phyloP scores from a whole-genome alignment of 2,113 vertebrate genomes.

The Alouatta palliata region DNA sequence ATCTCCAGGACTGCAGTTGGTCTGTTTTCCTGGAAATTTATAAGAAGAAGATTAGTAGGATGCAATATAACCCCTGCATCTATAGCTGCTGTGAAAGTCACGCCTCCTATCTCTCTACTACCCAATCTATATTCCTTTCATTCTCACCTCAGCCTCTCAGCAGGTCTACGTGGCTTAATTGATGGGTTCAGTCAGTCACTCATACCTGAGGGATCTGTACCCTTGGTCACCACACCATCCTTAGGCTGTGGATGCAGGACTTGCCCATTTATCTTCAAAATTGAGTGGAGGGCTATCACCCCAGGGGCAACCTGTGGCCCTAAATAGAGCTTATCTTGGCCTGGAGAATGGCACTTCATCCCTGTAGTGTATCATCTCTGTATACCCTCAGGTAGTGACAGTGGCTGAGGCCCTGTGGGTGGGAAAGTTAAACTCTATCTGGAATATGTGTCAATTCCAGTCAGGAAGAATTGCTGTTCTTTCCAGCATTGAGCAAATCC shows the following conservation, averaged over 20 bases:
- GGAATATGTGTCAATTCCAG: neutral
- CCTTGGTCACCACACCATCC: neutral
- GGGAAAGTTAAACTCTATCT: neutral
- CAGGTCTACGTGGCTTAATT: neutral
- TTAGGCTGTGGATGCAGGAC: neutral
- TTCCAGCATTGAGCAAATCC: neutral
- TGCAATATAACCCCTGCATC: neutral
- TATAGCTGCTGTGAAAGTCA: neutral
- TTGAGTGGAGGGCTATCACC: neutral
- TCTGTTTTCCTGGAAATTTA: neutral
- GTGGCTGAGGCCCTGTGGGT: neutral
- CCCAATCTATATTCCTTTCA: neutral
- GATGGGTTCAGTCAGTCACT: neutral
- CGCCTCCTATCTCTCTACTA: neutral
- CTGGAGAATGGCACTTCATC: neutral
- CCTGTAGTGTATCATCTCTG: neutral
- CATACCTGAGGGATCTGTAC: neutral
- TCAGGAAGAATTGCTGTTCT: neutral
- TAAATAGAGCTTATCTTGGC: neutral
- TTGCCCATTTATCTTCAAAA: neutral
- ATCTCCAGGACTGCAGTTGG: neutral
- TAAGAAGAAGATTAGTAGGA: neutral
- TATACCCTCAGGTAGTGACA: neutral
- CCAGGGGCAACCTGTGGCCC: neutral
- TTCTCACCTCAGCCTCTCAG: neutral